phyloP scores from a whole-genome alignment of 2,113 vertebrate genomes.

The Penelope pileata region DNA sequence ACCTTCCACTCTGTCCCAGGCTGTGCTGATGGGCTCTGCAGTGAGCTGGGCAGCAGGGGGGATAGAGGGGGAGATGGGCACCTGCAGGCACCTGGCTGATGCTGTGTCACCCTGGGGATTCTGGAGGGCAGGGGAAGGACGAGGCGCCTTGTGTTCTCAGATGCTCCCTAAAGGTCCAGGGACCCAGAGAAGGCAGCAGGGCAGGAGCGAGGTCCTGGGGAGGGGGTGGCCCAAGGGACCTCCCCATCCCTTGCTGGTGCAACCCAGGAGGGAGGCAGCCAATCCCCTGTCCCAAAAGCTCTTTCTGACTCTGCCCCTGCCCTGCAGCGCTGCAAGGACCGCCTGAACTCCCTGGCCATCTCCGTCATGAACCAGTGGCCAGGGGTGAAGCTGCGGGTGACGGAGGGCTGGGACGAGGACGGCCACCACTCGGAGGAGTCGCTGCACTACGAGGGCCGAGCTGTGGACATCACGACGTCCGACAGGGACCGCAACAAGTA shows the following conservation, averaged over 20 bases:
- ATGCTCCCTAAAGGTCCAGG: background rate
- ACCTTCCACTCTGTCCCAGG: background rate
- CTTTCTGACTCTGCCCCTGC: background rate
- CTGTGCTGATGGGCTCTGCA: background rate
- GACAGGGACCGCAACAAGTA: slow-evolving; percentile 94
- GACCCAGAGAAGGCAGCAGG: background rate
- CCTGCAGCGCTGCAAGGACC: slow-evolving; percentile 95
- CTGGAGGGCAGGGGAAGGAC: background rate
- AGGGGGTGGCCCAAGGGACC: background rate
- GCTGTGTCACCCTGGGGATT: background rate
- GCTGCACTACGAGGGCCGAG: slow-evolving; percentile 90
- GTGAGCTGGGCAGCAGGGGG: rapidly evolving
- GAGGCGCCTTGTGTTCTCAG: background rate
- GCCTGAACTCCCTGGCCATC: slow-evolving; percentile 95
- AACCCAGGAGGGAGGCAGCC: background rate
- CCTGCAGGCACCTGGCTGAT: background rate
- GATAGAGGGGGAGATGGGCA: background rate
- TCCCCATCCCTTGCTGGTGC: background rate
- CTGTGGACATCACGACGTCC: slow-evolving; percentile 92
- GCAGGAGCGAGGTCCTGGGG: background rate
- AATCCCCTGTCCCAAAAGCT: background rate
- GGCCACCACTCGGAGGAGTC: slow-evolving; percentile 92
- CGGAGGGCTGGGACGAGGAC: slow-evolving; percentile 93
- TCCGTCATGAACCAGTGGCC: slow-evolving; percentile 97
- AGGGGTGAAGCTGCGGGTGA: slow-evolving; percentile 90